These are phyloP conservation scores for Lepus oiostolus DNA, from an alignment of 2,797 vertebrate genomes.

Conservation along the genomic window DNA sequence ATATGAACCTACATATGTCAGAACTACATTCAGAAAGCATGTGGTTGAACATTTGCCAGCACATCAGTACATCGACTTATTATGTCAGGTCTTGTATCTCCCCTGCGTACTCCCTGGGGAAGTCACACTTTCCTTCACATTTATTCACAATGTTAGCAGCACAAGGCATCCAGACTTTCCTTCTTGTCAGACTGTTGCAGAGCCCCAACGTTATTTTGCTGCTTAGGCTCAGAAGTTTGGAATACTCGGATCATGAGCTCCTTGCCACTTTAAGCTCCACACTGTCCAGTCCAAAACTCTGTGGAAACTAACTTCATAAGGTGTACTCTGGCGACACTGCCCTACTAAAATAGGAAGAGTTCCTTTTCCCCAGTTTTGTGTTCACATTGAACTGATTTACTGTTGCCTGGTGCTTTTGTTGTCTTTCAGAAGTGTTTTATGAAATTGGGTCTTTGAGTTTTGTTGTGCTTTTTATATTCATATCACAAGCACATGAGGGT, in stretches of 20 bases:
- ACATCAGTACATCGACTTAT: background rate
- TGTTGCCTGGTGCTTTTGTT: background rate
- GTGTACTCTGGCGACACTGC: background rate
- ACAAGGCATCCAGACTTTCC: background rate
- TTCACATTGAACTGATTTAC: background rate
- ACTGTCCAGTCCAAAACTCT: background rate
- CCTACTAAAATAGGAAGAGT: background rate
- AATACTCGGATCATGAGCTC: background rate
- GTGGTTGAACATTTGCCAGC: background rate
- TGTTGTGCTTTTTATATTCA: background rate
- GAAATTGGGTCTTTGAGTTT: background rate
- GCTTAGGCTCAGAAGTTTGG: background rate
- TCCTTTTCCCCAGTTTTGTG: background rate
- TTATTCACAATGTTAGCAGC: background rate
- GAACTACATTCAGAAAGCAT: constrained; percentile 14
- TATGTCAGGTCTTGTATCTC: background rate
- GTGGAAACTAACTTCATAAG: background rate
- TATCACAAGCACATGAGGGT: background rate
- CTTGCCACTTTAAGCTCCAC: background rate
- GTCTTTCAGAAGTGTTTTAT: background rate
- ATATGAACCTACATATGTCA: background rate
- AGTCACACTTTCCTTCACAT: background rate
- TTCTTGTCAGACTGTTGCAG: background rate
- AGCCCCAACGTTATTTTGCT: background rate
- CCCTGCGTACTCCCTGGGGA: background rate